Conservation (phyloP, 2,797 vertebrate genomes). For the Coregonus ussuriensis region DNA sequence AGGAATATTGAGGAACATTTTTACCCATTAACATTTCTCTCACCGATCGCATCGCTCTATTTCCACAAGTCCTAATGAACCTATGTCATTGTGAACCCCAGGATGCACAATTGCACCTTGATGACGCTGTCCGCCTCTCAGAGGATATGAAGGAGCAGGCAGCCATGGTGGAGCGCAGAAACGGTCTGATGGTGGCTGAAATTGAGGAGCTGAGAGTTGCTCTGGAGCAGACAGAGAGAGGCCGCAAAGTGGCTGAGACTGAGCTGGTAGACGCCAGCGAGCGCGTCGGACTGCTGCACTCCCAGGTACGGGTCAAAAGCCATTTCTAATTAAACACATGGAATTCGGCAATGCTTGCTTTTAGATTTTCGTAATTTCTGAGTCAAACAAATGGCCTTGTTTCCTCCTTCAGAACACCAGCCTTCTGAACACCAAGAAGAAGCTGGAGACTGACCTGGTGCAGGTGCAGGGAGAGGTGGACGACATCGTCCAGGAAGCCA, state of each 20-base stretch:
- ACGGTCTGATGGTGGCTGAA: constrained; percentile 75
- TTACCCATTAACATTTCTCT: too few species aligned
- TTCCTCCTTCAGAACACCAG: constrained; percentile 66
- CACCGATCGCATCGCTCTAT: neutral
- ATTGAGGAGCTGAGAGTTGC: constrained; percentile 72
- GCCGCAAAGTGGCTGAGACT: constrained; percentile 73
- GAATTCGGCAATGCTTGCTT: neutral
- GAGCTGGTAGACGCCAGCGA: constrained; percentile 74
- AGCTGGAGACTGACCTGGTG: constrained; percentile 72
- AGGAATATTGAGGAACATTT: too few species aligned
- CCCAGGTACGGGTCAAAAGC: neutral
- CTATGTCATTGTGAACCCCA: constrained; percentile 22
- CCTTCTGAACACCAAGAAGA: constrained; percentile 63
- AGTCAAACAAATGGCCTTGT: neutral
- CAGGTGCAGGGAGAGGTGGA: constrained; percentile 76
- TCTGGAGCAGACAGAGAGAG: constrained; percentile 74
- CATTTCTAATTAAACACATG: constrained; percentile 51
- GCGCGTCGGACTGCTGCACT: constrained; percentile 4
- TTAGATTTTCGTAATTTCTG: neutral
- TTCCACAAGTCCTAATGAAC: neutral
- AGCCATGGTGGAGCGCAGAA: constrained; percentile 73
- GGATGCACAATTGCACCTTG: constrained; percentile 77
- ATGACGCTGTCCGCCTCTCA: constrained; percentile 65
- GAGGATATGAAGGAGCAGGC: constrained; percentile 81
- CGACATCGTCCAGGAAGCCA: constrained; percentile 73